Conservation (phyloP, 2,888 invertebrate genomes). For the Cheilosia vulpina region DNA sequence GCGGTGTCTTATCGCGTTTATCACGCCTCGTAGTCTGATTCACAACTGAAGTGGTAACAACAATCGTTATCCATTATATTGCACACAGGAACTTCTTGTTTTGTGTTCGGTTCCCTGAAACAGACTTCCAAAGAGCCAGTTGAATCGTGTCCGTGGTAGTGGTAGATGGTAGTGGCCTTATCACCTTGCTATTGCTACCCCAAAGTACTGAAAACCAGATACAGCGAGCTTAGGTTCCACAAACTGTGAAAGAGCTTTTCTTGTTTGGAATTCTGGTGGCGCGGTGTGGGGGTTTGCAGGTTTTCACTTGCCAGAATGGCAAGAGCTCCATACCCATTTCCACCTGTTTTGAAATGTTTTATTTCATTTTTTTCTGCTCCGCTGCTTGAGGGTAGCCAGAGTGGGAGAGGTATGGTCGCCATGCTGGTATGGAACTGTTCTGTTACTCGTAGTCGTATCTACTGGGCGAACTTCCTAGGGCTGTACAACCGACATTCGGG, state of each 20-base stretch:
- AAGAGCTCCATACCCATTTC: conserved; percentile 19
- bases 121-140: conserved; percentile 37
- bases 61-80: conserved; percentile 70
- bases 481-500: conserved; percentile 7
- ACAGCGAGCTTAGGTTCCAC: conserved; percentile 66
- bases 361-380: conserved; percentile 6
- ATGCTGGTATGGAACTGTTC: conserved; percentile 18
- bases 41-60: conserved; percentile 74
- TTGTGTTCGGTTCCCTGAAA: conserved; percentile 31
- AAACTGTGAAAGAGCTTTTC: conserved; percentile 52
- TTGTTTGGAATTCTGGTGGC: background rate
- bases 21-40: conserved; percentile 68
- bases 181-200: conserved; percentile 53
- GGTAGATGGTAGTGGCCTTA: conserved; percentile 55
- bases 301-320: background rate
- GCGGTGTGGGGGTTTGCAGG: background rate
- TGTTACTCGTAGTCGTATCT: background rate
- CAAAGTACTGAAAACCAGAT: conserved; percentile 37
- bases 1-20: conserved; percentile 31
- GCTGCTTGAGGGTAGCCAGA: background rate
- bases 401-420: background rate
- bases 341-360: conserved; percentile 59
- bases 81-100: conserved; percentile 51
- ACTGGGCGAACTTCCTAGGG: conserved; percentile 15
- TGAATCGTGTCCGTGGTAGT: conserved; percentile 50